Percentiles rank a stretch among this genome's conserved stretches.
Conservation (phyloP, 2,888 invertebrate genomes). For the Fabriciana adippe region DNA sequence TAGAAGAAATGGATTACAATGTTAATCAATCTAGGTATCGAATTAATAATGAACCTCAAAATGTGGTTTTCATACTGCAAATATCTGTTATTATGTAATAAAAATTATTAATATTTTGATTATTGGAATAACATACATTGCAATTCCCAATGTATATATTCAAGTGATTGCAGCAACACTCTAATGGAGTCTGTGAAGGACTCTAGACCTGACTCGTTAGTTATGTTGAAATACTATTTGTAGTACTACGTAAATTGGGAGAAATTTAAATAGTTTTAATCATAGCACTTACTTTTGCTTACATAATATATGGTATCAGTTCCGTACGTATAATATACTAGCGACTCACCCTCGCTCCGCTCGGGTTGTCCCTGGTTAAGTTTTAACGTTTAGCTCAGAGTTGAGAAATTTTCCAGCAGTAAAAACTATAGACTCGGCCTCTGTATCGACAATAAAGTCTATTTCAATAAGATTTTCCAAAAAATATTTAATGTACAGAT, state of each 20-base stretch:
- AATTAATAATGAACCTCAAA: neutral
- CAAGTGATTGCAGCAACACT: conserved; percentile 30
- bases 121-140: conserved; percentile 6
- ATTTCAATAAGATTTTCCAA: no score
- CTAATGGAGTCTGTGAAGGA: conserved; percentile 34
- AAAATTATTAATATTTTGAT: neutral
- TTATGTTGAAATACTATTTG: conserved; percentile 28
- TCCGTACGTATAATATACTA: no score
- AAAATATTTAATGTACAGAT: no score
- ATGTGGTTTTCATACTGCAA: no score
- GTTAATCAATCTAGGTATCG: neutral
- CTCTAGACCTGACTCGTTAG: conserved; percentile 32
- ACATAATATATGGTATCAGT: no score
- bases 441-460: no score
- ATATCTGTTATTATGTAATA: neutral
- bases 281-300: conserved; percentile 8
- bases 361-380: no score
- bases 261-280: conserved; percentile 29
- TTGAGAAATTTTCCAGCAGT: no score
- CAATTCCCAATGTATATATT: conserved; percentile 22
- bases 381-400: no score
- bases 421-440: no score
- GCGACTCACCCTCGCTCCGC: no score
- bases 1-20: neutral
- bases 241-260: conserved; percentile 32